Percentiles rank a stretch among this genome's conserved stretches.
phyloP scores from a whole-genome alignment of 2,113 vertebrate species.

The Mesitornis unicolor region DNA sequence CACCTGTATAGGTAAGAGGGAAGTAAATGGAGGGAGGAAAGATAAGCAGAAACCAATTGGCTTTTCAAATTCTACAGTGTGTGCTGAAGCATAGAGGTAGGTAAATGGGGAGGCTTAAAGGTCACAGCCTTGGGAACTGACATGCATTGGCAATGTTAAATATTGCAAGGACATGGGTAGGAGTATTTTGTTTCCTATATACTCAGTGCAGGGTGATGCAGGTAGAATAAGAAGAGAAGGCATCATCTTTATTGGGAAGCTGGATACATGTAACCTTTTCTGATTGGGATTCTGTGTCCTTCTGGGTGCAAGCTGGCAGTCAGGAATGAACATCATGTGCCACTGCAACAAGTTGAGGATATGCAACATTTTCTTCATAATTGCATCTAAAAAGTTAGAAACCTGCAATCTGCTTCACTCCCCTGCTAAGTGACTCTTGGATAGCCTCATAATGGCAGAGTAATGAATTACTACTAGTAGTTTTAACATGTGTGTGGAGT shows the following conservation, averaged over 20 bases:
- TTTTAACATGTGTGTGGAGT: background rate
- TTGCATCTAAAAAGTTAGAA: background rate
- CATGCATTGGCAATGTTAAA: background rate
- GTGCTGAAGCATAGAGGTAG: background rate
- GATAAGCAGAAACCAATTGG: background rate
- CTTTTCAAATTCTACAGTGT: background rate
- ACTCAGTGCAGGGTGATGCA: background rate
- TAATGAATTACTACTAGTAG: background rate
- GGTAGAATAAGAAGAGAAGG: background rate
- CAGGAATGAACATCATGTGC: background rate
- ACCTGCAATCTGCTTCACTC: background rate
- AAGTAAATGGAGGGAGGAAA: background rate
- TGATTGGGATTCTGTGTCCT: background rate
- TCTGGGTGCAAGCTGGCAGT: background rate
- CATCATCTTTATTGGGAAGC: background rate
- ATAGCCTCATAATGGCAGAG: background rate
- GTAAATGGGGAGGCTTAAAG: background rate
- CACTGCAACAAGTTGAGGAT: background rate
- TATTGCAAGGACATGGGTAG: background rate
- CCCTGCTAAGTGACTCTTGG: background rate
- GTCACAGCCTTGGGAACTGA: background rate
- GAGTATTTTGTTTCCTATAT: background rate
- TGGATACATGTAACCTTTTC: background rate
- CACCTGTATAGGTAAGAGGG: background rate
- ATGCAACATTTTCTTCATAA: background rate